A percentile compares a stretch with the other conserved stretches of the same genome.
These are phyloP conservation scores for Hormaphis cornu DNA, from an alignment of 1,140 invertebrate species.

Conservation along the genomic window DNA sequence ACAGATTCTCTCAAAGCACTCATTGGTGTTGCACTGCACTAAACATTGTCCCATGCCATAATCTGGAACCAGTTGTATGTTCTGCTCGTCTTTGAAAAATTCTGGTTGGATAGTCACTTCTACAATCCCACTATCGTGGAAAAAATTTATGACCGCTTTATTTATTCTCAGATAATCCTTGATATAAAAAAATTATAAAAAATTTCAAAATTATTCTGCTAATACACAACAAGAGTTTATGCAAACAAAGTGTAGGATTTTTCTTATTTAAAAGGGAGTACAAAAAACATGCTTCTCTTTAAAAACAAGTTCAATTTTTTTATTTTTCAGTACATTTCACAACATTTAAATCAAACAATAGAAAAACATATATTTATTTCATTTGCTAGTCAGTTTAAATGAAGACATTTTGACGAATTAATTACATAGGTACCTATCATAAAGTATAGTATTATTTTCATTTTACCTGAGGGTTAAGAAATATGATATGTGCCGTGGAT, in stretches of 20 bases:
- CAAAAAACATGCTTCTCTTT: too few species aligned
- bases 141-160: conserved; percentile 56
- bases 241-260: too few species aligned
- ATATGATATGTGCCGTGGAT: conserved; percentile 64
- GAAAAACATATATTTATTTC: too few species aligned
- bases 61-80: conserved; percentile 22
- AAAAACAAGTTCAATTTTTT: too few species aligned
- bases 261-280: too few species aligned
- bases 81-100: conserved; percentile 47
- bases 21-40: conserved; percentile 26
- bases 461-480: conserved; percentile 46
- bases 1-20: conserved; percentile 32
- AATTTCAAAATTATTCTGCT: neutral
- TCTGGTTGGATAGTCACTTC: conserved; percentile 71
- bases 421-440: too few species aligned
- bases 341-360: too few species aligned
- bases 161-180: conserved; percentile 55
- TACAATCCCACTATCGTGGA: conserved; percentile 61
- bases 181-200: conserved; percentile 38
- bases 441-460: too few species aligned
- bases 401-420: too few species aligned
- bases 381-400: too few species aligned
- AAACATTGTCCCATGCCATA: conserved; percentile 33
- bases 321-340: too few species aligned
- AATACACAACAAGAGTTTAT: neutral